Base-by-base conservation (phyloP, 2,113 vertebrate genomes). In the Cryptoleucopteryx plumbea region DNA sequence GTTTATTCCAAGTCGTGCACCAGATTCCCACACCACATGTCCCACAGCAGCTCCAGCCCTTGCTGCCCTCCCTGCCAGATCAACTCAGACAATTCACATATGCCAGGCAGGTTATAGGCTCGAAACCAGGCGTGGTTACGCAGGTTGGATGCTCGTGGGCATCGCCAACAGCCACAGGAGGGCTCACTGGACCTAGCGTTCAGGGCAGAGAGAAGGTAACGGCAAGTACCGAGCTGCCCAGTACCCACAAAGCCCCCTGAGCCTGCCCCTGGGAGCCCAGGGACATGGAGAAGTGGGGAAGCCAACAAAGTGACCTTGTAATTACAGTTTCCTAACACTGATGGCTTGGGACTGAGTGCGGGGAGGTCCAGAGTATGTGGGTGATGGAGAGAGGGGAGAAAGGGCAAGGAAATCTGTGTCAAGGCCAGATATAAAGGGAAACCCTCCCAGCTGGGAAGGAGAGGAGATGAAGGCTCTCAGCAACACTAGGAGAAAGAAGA, bases 61-160 rank as follows among this genome's bases (percentile, higher is more conserved):
- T 25, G 23, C 72, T 40, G 50, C 58, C 61, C 20, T 52, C 56
- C 34, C 67, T n/a, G 40, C n/a, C 10, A 3, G 3, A 18, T 2
- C 45, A 26, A 68, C 59, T 89, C 6, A 0, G 80, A 3, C 6
- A 10, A 31, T 17, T 38, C 63, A 31, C 27, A 3, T 3, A 40
- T 38, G 9, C 19, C 34, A 81, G 77, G 77, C 18, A 23, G 42
- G 36, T 20, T 34, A 0, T 3, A 13, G 22, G 66, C 71, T 82
- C 13, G 3, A 40, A 70, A 29, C 5, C 48, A 55, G 25, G 20
- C 0, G 0, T 6, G 19, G 48, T 11, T 23, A 2, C 8, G 6
- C 10, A 63, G 29, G 8, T 19, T 53, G 81, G 81, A 11, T 82
- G 80, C 36, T 78, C 34, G 59, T 62, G 48, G 29, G 45, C 55